Conservation (phyloP, 2,797 vertebrate genomes). For the Yasuhikotakia modesta region DNA sequence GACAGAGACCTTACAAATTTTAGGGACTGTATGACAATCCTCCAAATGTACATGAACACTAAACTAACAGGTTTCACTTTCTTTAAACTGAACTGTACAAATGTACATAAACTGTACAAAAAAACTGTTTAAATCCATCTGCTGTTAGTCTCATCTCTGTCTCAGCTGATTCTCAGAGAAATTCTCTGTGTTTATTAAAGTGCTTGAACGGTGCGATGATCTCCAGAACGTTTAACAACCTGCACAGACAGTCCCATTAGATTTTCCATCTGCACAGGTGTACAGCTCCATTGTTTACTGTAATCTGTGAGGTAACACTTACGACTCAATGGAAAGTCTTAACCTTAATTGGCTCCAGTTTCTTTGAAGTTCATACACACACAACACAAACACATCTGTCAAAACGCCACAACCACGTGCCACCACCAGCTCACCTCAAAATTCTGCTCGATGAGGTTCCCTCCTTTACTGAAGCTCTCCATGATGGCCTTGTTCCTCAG, state of each 20-base stretch:
- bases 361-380: conserved; percentile 98
- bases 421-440: conserved; percentile 83
- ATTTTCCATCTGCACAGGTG: neutral
- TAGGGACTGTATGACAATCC: too few relatives aligned
- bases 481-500: conserved; percentile 98
- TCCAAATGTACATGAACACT: too few relatives aligned
- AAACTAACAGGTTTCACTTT: too few relatives aligned
- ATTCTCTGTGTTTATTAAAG: conserved; percentile 99
- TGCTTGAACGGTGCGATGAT: conserved; percentile 99
- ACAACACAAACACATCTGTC: neutral
- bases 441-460: conserved; percentile 93
- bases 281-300: neutral
- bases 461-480: conserved; percentile 99
- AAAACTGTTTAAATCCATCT: too few relatives aligned
- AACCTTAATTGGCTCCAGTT: conserved; percentile 98
- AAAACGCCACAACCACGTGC: neutral
- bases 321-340: conserved; percentile 99
- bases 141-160: too few relatives aligned
- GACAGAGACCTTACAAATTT: too few relatives aligned
- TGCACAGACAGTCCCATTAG: conserved; percentile 65
- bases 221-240: conserved; percentile 97
- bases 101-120: too few relatives aligned
- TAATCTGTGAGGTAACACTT: conserved; percentile 68
- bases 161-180: conserved; percentile 66
- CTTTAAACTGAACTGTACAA: too few relatives aligned